These are phyloP conservation scores for Otus sunia DNA, from an alignment of 2,113 vertebrate species.

Conservation along the genomic window DNA sequence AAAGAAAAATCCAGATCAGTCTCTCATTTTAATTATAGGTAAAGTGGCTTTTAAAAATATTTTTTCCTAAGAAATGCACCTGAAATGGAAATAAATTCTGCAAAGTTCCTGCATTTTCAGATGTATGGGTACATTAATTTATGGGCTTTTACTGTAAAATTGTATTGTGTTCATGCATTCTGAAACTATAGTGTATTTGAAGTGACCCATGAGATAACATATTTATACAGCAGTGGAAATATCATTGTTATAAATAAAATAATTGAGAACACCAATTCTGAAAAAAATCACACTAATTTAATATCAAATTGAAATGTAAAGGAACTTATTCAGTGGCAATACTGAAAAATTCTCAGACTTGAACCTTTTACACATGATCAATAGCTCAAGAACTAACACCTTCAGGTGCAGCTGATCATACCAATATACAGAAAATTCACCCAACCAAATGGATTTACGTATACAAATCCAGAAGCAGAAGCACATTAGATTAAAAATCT, in stretches of 20 bases:
- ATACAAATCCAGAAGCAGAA: background rate
- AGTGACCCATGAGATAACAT: background rate
- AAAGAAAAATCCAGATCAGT: background rate
- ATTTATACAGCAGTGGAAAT: slow-evolving; percentile 49
- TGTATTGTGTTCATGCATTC: background rate
- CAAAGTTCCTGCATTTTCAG: slow-evolving; percentile 1
- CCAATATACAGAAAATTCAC: background rate
- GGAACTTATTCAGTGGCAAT: background rate
- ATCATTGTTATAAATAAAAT: slow-evolving; percentile 8
- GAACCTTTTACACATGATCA: background rate
- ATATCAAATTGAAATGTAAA: background rate
- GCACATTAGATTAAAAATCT: background rate
- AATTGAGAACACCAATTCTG: background rate
- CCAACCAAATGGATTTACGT: rapidly evolving
- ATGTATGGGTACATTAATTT: background rate
- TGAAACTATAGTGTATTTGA: slow-evolving; percentile 21
- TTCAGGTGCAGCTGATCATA: background rate
- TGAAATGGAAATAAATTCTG: background rate
- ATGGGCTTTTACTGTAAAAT: slow-evolving; percentile 30
- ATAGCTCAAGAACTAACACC: background rate
- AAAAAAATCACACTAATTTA: background rate
- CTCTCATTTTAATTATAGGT: slow-evolving; percentile 17
- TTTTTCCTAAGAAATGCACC: background rate
- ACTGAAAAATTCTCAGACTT: background rate
- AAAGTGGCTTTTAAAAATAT: background rate